These are phyloP conservation scores for Halictus rubicundus DNA, from an alignment of 1,140 invertebrate species.

Conservation along the genomic window DNA sequence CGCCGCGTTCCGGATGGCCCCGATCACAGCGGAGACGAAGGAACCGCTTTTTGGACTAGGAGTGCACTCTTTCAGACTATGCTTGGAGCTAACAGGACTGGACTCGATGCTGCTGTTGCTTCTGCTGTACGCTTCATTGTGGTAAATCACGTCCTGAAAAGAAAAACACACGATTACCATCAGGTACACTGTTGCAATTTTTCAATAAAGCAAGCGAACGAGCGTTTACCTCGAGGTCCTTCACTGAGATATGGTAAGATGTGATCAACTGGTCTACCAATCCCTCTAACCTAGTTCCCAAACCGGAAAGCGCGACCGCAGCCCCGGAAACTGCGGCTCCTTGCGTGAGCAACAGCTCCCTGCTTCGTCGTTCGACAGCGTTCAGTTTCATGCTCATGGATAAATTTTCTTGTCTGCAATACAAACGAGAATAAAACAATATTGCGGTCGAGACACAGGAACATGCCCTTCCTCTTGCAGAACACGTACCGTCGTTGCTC, in stretches of 20 bases:
- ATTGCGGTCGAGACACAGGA: not conserved
- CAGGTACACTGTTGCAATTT: no score
- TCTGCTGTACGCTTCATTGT: conserved; percentile 87
- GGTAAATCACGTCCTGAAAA: conserved; percentile 85
- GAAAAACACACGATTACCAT: not conserved
- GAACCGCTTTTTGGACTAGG: conserved; percentile 84
- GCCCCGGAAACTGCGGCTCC: conserved; percentile 87
- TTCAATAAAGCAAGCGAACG: no score
- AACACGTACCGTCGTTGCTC: conserved; percentile 86
- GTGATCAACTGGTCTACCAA: conserved; percentile 86
- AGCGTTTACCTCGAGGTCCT: conserved; percentile 86
- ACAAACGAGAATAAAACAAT: not conserved
- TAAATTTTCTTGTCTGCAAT: conserved; percentile 84
- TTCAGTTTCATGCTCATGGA: conserved; percentile 84
- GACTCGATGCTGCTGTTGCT: conserved; percentile 83
- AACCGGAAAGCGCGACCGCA: conserved; percentile 86
- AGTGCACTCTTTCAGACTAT: conserved; percentile 79
- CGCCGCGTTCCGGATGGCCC: conserved; percentile 85
- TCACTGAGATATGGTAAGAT: conserved; percentile 87
- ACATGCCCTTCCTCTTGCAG: not conserved
- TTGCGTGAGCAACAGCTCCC: conserved; percentile 85
- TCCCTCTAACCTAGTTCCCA: conserved; percentile 85
- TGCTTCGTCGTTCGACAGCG: conserved; percentile 83
- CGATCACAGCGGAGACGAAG: conserved; percentile 85
- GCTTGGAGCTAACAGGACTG: conserved; percentile 82